Conservation (phyloP, 2,113 vertebrate species). For the Hippocampus abdominalis region DNA sequence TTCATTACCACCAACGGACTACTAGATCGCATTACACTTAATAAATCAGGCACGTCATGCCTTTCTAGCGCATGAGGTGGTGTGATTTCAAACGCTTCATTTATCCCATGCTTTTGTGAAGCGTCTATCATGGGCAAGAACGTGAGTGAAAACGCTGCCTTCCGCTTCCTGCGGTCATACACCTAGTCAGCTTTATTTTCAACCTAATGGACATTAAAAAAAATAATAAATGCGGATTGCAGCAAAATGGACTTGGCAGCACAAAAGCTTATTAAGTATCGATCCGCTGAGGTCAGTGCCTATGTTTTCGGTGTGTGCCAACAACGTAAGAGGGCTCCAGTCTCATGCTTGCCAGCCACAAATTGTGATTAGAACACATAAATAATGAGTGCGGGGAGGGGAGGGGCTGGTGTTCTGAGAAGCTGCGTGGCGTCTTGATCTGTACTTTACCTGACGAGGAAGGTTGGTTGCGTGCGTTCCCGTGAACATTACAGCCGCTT, state of each 20-base stretch:
- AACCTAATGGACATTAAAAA: constrained; percentile 70
- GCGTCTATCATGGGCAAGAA: constrained; percentile 62
- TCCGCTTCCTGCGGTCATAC: constrained; percentile 58
- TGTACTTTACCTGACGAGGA: constrained; percentile 26
- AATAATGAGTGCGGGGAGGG: constrained; percentile 35
- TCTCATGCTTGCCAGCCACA: constrained; percentile 53
- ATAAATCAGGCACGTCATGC: constrained; percentile 50
- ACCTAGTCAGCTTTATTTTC: constrained; percentile 75
- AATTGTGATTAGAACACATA: constrained; percentile 64
- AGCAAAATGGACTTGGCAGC: constrained; percentile 73
- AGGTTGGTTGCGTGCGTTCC: constrained; percentile 32
- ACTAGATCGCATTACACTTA: constrained; percentile 57
- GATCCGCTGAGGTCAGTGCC: constrained; percentile 72
- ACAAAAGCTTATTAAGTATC: constrained; percentile 77
- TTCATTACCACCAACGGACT: constrained; percentile 42
- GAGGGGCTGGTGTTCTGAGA: background rate
- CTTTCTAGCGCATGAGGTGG: constrained; percentile 42
- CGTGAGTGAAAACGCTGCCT: constrained; percentile 49
- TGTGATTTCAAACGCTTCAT: constrained; percentile 57
- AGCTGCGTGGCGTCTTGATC: constrained; percentile 12
- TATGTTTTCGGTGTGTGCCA: constrained; percentile 54
- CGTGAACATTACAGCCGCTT: constrained; percentile 23
- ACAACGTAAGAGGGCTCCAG: constrained; percentile 55
- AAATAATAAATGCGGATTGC: constrained; percentile 70
- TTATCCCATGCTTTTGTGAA: constrained; percentile 34